A percentile compares a stretch with the other conserved stretches of the same genome.
Conservation (phyloP, 2,797 vertebrate species). For the Anas bernieri region DNA sequence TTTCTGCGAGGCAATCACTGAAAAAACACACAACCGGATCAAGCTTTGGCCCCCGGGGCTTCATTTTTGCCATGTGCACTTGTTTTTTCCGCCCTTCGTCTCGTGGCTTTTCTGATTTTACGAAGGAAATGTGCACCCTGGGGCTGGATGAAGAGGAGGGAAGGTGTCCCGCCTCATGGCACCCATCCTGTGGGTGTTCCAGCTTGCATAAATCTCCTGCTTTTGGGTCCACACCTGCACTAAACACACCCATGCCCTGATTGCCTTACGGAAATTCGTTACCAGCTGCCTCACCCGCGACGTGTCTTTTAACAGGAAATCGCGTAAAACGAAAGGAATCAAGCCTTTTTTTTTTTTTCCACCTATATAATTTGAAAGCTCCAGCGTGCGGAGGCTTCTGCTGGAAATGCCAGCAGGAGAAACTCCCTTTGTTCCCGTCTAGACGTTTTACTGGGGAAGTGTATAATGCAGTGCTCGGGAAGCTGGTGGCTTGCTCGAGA, state of each 20-base stretch:
- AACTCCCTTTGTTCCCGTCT: not conserved
- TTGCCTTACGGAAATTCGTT: not conserved
- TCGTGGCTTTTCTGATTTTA: not conserved
- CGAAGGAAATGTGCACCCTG: fast-evolving
- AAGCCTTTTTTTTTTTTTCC: not conserved
- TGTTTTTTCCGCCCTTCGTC: not conserved
- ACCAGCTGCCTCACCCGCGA: not conserved
- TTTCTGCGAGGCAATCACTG: fast-evolving
- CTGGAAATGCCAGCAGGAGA: not conserved
- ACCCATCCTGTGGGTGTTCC: not conserved
- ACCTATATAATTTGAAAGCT: not conserved
- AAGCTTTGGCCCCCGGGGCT: not conserved
- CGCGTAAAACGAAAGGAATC: not conserved
- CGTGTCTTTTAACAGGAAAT: not conserved
- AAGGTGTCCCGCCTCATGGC: not conserved
- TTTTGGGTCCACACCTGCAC: not conserved
- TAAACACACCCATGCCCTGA: not conserved
- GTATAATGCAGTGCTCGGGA: not conserved
- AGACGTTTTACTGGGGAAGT: not conserved
- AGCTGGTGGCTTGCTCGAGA: not conserved
- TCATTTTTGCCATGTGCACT: not conserved
- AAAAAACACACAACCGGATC: not conserved
- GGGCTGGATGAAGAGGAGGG: not conserved
- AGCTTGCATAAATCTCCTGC: not conserved
- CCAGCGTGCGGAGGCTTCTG: not conserved